Evolutionary conservation across 2,113 vertebrate genomes (phyloP).

Genomic region (Arvicanthis niloticus): DNA sequence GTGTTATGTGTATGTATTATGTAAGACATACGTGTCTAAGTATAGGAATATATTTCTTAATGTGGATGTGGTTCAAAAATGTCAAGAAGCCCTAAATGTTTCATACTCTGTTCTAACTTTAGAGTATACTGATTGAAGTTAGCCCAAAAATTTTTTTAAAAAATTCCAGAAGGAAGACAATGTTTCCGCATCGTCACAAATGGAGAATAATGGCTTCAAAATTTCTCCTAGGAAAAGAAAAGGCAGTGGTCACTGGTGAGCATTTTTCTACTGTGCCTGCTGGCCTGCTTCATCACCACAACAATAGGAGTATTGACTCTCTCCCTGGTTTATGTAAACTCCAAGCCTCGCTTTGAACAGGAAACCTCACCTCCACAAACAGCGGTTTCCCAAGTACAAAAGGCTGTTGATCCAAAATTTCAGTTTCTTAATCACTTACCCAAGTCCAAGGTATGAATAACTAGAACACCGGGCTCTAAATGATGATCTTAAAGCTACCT

Average conservation of each 20-base stretch:
- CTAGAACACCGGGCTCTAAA: neutral
- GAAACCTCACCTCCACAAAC: neutral
- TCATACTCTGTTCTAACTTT: neutral
- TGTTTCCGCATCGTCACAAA: neutral
- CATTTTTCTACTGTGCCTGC: constrained; percentile 82
- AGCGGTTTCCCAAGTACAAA: neutral
- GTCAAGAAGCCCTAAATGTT: neutral
- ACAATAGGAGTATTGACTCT: constrained; percentile 73
- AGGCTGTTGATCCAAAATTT: constrained; percentile 75
- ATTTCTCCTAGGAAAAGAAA: constrained; percentile 70
- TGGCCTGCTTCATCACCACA: constrained; percentile 82
- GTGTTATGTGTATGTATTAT: neutral
- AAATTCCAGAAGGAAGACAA: neutral
- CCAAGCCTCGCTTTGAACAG: accelerated
- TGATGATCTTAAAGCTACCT: neutral
- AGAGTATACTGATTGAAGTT: neutral
- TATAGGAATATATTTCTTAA: neutral
- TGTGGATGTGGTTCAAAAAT: neutral
- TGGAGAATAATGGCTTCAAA: neutral
- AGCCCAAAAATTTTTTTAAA: neutral
- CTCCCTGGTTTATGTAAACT: constrained; percentile 71
- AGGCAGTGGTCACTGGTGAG: constrained; percentile 76
- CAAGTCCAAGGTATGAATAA: constrained; percentile 83
- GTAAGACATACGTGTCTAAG: neutral
- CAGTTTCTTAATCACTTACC: constrained; percentile 84